A percentile compares a stretch with the other conserved stretches of the same genome.
Conservation (phyloP, 2,888 invertebrate species). For the Agonopterix subpropinquella region DNA sequence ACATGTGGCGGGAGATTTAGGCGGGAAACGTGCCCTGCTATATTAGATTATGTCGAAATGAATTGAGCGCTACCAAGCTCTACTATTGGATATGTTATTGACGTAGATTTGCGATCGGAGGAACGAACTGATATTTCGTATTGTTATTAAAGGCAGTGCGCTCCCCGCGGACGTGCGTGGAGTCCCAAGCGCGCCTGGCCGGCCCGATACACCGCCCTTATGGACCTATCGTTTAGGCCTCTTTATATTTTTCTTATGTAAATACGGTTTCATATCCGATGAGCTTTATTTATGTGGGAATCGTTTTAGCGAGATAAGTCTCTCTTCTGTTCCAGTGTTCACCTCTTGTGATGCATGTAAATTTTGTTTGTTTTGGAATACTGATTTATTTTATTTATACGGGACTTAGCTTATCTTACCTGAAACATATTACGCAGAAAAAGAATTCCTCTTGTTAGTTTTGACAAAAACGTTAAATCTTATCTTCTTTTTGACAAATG, state of each 20-base stretch:
- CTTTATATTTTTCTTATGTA: conserved; percentile 76
- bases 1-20: conserved; percentile 75
- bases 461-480: too few species aligned
- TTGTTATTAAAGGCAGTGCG: conserved; percentile 70
- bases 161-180: conserved; percentile 60
- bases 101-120: conserved; percentile 75
- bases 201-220: conserved; percentile 48
- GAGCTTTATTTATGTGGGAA: conserved; percentile 77
- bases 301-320: conserved; percentile 74
- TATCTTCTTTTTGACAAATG: too few species aligned
- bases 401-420: conserved; percentile 21
- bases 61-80: conserved; percentile 72
- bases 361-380: conserved; percentile 49
- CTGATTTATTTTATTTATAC: conserved; percentile 15
- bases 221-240: conserved; percentile 73
- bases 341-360: conserved; percentile 60
- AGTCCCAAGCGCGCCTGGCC: conserved; percentile 34
- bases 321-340: conserved; percentile 59
- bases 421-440: conserved; percentile 8
- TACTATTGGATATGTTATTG: conserved; percentile 76
- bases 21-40: conserved; percentile 72
- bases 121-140: conserved; percentile 76
- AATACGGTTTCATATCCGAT: conserved; percentile 74
- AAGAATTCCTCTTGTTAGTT: too few species aligned
- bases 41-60: conserved; percentile 75